These are phyloP conservation scores for Acromyrmex charruanus DNA, from an alignment of 1,140 invertebrate genomes.

Conservation along the genomic window DNA sequence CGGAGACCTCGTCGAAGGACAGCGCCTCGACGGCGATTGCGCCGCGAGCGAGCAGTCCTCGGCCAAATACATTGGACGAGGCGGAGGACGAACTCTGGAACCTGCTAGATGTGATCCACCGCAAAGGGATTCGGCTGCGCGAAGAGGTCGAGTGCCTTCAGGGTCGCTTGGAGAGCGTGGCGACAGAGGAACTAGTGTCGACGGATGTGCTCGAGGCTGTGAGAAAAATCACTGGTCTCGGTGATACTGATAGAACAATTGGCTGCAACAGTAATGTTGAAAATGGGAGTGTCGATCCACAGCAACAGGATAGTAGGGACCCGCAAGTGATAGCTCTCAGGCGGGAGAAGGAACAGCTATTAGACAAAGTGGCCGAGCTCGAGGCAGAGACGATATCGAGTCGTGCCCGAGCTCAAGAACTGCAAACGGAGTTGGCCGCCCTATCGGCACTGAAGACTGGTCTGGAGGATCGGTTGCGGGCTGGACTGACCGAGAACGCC, in stretches of 20 bases:
- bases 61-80: conserved; percentile 84
- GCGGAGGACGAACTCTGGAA: conserved; percentile 94
- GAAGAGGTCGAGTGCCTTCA: conserved; percentile 90
- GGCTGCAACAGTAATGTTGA: neutral
- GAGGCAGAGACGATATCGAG: conserved; percentile 90
- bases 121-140: conserved; percentile 91
- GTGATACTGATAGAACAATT: conserved; percentile 19
- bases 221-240: conserved; percentile 78
- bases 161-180: conserved; percentile 83
- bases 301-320: neutral
- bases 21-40: conserved; percentile 87
- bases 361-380: conserved; percentile 90
- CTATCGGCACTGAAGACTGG: conserved; percentile 88
- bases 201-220: conserved; percentile 84
- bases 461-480: conserved; percentile 89
- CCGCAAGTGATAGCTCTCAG: conserved; percentile 86
- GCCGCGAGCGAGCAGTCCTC: conserved; percentile 85
- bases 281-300: conserved; percentile 17
- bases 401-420: conserved; percentile 88
- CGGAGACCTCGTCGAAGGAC: conserved; percentile 93
- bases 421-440: conserved; percentile 88
- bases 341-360: conserved; percentile 90
- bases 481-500: conserved; percentile 81
- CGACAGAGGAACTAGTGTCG: conserved; percentile 85
- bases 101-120: conserved; percentile 93